Conservation (phyloP, 1,140 invertebrate genomes). For the Cardiocondyla obscurior region DNA sequence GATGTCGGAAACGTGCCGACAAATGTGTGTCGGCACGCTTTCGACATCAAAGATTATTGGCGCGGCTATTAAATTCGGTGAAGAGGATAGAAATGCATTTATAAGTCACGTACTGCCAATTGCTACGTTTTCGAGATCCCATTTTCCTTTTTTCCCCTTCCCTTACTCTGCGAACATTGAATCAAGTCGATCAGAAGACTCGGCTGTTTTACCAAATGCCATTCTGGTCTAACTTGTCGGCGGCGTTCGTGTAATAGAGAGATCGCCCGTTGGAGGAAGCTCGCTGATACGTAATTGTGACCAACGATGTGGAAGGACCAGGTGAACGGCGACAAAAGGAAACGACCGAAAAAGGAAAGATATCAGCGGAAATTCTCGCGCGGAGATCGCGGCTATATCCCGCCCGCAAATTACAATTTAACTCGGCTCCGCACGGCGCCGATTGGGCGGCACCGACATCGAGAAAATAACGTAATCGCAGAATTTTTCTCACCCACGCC, state of each 20-base stretch:
- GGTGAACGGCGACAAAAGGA: slow-evolving; percentile 12
- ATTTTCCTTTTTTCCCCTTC: no score
- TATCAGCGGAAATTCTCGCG: neutral
- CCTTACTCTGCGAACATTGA: neutral
- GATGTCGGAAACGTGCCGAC: slow-evolving; percentile 59
- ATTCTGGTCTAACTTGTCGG: slow-evolving; percentile 27
- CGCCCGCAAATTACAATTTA: slow-evolving; percentile 10
- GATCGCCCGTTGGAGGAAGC: neutral
- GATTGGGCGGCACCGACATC: neutral
- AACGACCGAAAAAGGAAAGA: neutral
- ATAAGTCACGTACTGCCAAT: neutral
- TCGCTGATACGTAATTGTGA: slow-evolving; percentile 59
- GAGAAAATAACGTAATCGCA: slow-evolving; percentile 9
- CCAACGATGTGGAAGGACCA: slow-evolving; percentile 47
- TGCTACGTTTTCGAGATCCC: neutral
- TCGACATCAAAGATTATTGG: neutral
- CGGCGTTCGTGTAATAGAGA: slow-evolving; percentile 31
- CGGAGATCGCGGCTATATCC: neutral
- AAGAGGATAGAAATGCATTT: neutral
- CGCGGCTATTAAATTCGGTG: neutral
- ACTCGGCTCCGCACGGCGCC: neutral
- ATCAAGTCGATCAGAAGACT: neutral
- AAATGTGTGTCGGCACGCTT: slow-evolving; percentile 69
- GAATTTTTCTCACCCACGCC: neutral
- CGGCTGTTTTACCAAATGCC: slow-evolving; percentile 29